Conservation (phyloP, 2,888 invertebrate species). For the Agonopterix heracliana region DNA sequence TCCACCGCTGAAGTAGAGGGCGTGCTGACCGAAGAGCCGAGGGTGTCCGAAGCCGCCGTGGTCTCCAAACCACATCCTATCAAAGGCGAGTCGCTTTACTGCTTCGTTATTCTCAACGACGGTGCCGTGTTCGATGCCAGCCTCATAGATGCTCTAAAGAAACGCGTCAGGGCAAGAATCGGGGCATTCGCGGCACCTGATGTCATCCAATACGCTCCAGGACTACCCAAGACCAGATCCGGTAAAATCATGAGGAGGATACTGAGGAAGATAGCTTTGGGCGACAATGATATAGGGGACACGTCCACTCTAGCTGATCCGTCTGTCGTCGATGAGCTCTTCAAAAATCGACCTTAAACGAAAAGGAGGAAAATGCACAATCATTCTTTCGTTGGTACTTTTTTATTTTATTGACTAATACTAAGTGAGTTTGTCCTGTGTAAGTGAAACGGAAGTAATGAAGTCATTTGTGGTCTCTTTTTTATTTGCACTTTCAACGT, state of each 20-base stretch:
- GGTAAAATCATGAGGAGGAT: conserved; percentile 99
- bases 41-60: conserved; percentile 95
- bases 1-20: conserved; percentile 96
- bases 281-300: conserved; percentile 94
- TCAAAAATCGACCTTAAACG: conserved; percentile 79
- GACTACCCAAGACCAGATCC: conserved; percentile 96
- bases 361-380: not conserved
- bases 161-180: conserved; percentile 90
- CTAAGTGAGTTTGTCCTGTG: too few relatives aligned
- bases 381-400: not conserved
- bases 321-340: conserved; percentile 87
- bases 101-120: conserved; percentile 95
- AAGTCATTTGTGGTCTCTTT: too few relatives aligned
- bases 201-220: conserved; percentile 94
- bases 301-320: conserved; percentile 96
- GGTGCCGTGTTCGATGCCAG: conserved; percentile 82
- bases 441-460: too few relatives aligned
- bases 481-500: too few relatives aligned
- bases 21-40: conserved; percentile 84
- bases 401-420: not conserved
- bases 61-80: conserved; percentile 95
- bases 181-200: conserved; percentile 98
- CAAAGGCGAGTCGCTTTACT: conserved; percentile 98
- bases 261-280: conserved; percentile 92
- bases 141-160: conserved; percentile 83